A percentile compares a stretch with the other conserved stretches of the same genome.
phyloP scores from a whole-genome alignment of 1,140 invertebrate species.

The Whitmania pigra region DNA sequence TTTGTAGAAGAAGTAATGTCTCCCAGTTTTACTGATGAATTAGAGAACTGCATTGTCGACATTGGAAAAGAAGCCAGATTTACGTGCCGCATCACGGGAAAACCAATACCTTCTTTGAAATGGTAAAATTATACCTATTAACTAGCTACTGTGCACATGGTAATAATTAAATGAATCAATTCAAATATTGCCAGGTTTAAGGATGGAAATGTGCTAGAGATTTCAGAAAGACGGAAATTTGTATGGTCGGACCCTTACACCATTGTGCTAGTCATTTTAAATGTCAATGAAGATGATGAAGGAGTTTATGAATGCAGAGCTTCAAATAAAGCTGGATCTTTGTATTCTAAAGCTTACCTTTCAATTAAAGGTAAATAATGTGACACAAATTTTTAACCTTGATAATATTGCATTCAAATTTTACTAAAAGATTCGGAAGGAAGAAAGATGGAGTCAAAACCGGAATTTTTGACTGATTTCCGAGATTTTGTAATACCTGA shows the following conservation, averaged over 20 bases:
- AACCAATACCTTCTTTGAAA: slow-evolving; percentile 76
- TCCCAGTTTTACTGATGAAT: slow-evolving; percentile 56
- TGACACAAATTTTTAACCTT: slow-evolving; percentile 27
- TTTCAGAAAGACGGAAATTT: slow-evolving; percentile 68
- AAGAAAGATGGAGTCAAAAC: slow-evolving; percentile 18
- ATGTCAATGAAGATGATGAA: slow-evolving; percentile 51
- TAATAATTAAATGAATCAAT: no score
- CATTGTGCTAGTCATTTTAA: slow-evolving; percentile 64
- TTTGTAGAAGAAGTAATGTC: slow-evolving; percentile 12
- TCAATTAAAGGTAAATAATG: slow-evolving; percentile 61
- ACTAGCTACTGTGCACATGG: background rate
- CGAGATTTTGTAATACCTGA: slow-evolving; percentile 14
- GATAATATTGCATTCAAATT: background rate
- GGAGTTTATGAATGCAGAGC: slow-evolving; percentile 48
- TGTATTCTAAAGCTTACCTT: slow-evolving; percentile 53
- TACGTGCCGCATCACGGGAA: slow-evolving; percentile 80
- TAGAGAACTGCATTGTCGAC: slow-evolving; percentile 59
- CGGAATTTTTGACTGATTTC: slow-evolving; percentile 18
- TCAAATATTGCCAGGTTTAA: slow-evolving; percentile 51
- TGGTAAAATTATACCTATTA: slow-evolving; percentile 48
- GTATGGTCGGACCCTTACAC: slow-evolving; percentile 83
- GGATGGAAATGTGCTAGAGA: slow-evolving; percentile 64
- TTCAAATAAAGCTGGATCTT: slow-evolving; percentile 49
- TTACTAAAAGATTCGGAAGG: slow-evolving; percentile 23
- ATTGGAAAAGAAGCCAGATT: slow-evolving; percentile 60